These are phyloP conservation scores for Cladorhizidae sp. DNA, from an alignment of 37 sponge, comb jelly and placozoan genomes.

Conservation along the genomic window DNA sequence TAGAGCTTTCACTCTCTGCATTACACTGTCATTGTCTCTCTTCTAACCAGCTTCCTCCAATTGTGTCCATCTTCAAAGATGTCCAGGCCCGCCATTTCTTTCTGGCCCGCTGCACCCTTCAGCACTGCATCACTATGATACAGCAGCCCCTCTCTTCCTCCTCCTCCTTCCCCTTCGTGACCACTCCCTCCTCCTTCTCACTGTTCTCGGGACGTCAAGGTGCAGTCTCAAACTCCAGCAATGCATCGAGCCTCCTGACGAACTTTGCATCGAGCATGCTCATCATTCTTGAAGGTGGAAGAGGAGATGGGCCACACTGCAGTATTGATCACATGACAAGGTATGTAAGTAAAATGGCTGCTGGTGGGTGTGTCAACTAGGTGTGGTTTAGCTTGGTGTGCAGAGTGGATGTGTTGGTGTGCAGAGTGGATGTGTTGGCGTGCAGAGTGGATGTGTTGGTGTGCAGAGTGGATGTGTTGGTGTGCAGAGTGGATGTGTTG, in stretches of 20 bases:
- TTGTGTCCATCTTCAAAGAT: constrained; percentile 22
- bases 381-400: no score
- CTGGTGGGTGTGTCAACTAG: no score
- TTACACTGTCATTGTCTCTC: neutral
- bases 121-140: neutral
- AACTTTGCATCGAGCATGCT: constrained; percentile 2
- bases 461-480: no score
- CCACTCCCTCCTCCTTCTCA: neutral
- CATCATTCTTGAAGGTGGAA: neutral
- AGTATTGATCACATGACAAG: no score
- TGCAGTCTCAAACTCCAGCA: neutral
- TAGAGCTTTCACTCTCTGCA: no score
- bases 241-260: neutral
- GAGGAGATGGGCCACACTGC: no score
- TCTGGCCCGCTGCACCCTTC: neutral
- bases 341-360: no score
- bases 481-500: no score
- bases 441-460: no score
- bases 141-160: constrained; percentile 1
- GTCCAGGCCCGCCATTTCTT: constrained; percentile 13
- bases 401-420: no score
- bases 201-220: neutral
- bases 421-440: no score
- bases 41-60: neutral
- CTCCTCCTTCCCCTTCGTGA: neutral